Evolutionary conservation across 2,113 vertebrate species (phyloP).

Genomic region (Bettongia penicillata): DNA sequence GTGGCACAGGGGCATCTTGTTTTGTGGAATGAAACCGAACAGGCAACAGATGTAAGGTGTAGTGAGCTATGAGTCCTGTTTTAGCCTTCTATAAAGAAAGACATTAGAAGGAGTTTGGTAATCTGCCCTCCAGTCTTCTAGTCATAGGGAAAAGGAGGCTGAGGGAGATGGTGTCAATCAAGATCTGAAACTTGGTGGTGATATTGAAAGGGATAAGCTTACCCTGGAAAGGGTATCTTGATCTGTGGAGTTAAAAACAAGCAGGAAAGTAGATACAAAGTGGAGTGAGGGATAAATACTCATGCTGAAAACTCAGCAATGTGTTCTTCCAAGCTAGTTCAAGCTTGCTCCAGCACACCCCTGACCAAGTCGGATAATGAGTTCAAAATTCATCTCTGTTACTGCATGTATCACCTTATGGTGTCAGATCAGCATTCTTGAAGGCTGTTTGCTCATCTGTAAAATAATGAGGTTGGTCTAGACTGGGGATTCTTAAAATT

Average conservation of each 20-base stretch:
- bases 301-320: neutral
- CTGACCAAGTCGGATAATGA: neutral
- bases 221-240: neutral
- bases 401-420: neutral
- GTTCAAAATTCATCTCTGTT: neutral
- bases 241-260: neutral
- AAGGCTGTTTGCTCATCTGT: neutral
- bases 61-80: neutral
- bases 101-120: neutral
- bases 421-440: neutral
- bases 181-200: neutral
- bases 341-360: neutral
- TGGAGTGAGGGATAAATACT: neutral
- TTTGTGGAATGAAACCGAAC: neutral
- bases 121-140: neutral
- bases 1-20: neutral
- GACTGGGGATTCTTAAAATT: neutral
- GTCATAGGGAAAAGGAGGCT: neutral
- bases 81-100: neutral
- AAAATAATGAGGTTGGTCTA: neutral
- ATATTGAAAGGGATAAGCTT: neutral
- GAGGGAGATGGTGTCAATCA: neutral
- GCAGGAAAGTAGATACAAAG: neutral
- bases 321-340: neutral
- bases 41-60: neutral